Conservation (phyloP, 1,140 invertebrate genomes). For the Acromyrmex heyeri region DNA sequence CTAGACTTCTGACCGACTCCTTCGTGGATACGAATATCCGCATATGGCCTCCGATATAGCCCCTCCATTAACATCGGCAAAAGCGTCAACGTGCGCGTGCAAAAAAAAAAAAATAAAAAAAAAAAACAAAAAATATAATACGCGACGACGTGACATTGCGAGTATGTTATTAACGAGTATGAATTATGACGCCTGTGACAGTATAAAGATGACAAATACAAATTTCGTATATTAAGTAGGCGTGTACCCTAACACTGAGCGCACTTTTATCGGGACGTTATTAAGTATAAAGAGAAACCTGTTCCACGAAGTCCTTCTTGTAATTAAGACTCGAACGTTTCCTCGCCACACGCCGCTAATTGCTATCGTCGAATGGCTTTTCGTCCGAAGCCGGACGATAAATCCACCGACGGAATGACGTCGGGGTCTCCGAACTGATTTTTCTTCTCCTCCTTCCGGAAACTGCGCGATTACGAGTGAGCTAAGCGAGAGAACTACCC, state of each 20-base stretch:
- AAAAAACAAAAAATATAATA: background rate
- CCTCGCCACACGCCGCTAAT: slow-evolving; percentile 40
- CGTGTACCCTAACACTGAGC: background rate
- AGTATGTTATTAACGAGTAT: slow-evolving; percentile 1
- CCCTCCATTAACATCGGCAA: background rate
- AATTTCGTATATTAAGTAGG: slow-evolving; percentile 26
- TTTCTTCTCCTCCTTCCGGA: slow-evolving; percentile 31
- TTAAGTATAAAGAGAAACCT: slow-evolving; percentile 43
- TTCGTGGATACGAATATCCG: slow-evolving; percentile 59
- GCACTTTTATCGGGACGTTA: slow-evolving; percentile 11
- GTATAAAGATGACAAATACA: slow-evolving; percentile 24
- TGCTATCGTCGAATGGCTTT: slow-evolving; percentile 32
- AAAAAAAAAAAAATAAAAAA: background rate
- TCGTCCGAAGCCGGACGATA: slow-evolving; percentile 18
- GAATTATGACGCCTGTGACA: slow-evolving; percentile 2
- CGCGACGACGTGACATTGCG: slow-evolving; percentile 1
- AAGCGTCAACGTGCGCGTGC: background rate
- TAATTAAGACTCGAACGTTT: slow-evolving; percentile 50
- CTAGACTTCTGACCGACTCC: slow-evolving; percentile 67
- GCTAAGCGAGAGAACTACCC: slow-evolving; percentile 74
- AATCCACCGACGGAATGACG: slow-evolving; percentile 38
- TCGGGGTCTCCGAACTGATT: slow-evolving; percentile 59
- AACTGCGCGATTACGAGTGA: slow-evolving; percentile 70
- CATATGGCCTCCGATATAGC: slow-evolving; percentile 1
- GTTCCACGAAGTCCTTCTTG: slow-evolving; percentile 38